Conservation (phyloP, 2,113 vertebrate genomes). For the Anoplopoma fimbria region DNA sequence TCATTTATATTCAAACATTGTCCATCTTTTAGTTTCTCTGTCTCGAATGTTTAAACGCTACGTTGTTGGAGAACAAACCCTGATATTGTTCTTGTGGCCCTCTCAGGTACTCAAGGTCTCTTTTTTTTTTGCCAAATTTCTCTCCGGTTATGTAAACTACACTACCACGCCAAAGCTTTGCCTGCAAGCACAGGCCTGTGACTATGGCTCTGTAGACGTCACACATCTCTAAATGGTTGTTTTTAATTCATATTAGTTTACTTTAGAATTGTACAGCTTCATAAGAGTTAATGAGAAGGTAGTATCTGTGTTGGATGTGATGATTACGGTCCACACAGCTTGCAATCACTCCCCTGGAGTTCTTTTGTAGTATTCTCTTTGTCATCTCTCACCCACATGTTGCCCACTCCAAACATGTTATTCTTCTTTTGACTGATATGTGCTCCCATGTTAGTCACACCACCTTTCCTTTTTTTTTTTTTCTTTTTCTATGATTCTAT, state of each 20-base stretch:
- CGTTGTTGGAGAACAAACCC: neutral
- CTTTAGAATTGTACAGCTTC: neutral
- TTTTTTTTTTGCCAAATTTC: conserved; percentile 20
- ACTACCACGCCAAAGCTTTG: neutral
- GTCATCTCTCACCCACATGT: conserved; percentile 37
- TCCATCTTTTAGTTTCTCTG: neutral
- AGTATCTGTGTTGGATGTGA: conserved; percentile 11
- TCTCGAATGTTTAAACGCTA: conserved; percentile 1
- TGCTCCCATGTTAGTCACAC: conserved; percentile 6
- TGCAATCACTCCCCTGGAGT: conserved; percentile 2
- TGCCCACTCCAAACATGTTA: conserved; percentile 19
- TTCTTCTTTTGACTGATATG: conserved; percentile 9
- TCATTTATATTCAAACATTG: neutral
- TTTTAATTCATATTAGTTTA: neutral
- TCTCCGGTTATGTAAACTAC: conserved; percentile 24
- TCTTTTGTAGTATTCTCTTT: conserved; percentile 36
- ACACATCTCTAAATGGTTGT: neutral
- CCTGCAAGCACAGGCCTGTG: too few species aligned
- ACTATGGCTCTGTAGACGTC: neutral
- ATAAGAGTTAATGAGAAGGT: neutral
- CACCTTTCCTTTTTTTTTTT: conserved; percentile 6
- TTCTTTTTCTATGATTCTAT: neutral
- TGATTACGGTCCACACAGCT: neutral
- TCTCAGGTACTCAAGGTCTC: conserved; percentile 4
- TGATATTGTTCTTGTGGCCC: neutral